Evolutionary conservation across 2,113 vertebrate species (phyloP).

Genomic region (Nothoprocta perdicaria): DNA sequence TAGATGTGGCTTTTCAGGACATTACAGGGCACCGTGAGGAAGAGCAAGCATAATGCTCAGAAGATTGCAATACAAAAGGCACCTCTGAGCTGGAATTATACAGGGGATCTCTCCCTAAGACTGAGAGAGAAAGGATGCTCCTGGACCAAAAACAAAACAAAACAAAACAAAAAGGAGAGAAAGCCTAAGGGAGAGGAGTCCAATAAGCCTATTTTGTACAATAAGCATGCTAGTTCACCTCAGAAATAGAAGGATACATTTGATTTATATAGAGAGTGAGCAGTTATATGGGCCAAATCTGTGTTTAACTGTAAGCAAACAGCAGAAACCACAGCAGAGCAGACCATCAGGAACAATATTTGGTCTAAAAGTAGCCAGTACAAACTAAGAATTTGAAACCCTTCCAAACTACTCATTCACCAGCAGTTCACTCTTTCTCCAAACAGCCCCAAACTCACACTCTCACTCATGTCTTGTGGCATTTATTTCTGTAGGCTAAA

Average conservation of each 20-base stretch:
- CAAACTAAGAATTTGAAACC: not conserved
- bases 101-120: not conserved
- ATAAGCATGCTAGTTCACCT: not conserved
- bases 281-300: not conserved
- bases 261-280: not conserved
- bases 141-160: not conserved
- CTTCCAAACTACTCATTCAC: not conserved
- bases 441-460: not conserved
- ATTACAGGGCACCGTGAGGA: constrained; percentile 2
- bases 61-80: constrained; percentile 11
- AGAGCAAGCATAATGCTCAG: constrained; percentile 38
- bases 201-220: not conserved
- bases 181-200: not conserved
- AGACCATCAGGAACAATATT: not conserved
- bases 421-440: not conserved
- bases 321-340: not conserved
- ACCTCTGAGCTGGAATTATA: constrained; percentile 9
- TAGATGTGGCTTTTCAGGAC: not conserved
- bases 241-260: not conserved
- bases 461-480: not conserved
- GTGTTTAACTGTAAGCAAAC: not conserved
- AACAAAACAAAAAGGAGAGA: not conserved
- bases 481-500: constrained; percentile 15
- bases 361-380: not conserved
- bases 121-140: not conserved